These are phyloP conservation scores for Campylomormyrus tamandua DNA, from an alignment of 2,113 vertebrate genomes.

Conservation along the genomic window DNA sequence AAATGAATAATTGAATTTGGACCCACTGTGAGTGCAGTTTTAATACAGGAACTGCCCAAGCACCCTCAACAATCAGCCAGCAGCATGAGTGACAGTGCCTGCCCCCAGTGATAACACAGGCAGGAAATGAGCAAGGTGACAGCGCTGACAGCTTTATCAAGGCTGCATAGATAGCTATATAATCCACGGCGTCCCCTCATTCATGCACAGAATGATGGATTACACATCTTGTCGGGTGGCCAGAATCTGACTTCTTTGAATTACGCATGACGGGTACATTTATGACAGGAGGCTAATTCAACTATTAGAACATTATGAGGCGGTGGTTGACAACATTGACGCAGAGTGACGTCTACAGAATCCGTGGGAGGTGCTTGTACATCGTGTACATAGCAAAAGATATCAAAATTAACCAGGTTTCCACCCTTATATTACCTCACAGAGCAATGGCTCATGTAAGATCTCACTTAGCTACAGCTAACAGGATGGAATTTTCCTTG, in stretches of 20 bases:
- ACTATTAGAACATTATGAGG: not conserved
- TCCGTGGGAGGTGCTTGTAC: not conserved
- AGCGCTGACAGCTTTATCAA: not conserved
- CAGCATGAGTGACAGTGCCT: not conserved
- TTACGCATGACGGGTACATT: not conserved
- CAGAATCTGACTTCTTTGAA: not conserved
- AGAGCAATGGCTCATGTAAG: not conserved
- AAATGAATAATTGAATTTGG: not conserved
- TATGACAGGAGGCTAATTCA: not conserved
- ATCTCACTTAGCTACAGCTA: not conserved
- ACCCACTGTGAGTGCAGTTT: not conserved
- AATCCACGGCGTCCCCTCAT: not conserved
- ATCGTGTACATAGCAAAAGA: not conserved
- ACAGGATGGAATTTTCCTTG: not conserved
- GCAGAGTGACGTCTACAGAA: not conserved
- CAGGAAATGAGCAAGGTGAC: conserved; percentile 7
- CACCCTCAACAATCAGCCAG: not conserved
- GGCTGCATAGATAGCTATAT: not conserved
- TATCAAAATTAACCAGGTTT: not conserved
- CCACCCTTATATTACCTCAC: not conserved
- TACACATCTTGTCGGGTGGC: not conserved
- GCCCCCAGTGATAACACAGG: not conserved
- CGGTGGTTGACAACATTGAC: not conserved
- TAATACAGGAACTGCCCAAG: not conserved
- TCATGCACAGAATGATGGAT: not conserved